Percentiles rank a stretch among this genome's conserved stretches.
These are phyloP conservation scores for Eumaeus atala DNA, from an alignment of 1,140 invertebrate species.

Conservation along the genomic window DNA sequence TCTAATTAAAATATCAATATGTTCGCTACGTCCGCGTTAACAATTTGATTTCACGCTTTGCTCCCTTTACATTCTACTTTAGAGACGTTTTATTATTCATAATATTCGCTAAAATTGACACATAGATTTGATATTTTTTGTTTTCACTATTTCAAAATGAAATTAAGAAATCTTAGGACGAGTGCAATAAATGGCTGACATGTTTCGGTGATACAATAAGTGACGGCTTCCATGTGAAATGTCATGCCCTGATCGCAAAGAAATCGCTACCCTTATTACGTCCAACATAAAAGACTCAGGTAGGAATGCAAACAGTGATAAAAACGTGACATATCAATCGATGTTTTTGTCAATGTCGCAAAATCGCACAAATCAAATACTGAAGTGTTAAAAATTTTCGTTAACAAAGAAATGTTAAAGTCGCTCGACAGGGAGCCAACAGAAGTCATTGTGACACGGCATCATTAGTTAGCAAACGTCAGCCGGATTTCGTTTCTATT, in stretches of 20 bases:
- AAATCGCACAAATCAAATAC: constrained; percentile 72
- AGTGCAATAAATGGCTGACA: neutral
- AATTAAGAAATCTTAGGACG: neutral
- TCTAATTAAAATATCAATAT: constrained; percentile 75
- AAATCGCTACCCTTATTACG: constrained; percentile 43
- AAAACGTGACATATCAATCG: constrained; percentile 70
- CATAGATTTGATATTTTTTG: neutral
- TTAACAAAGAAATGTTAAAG: constrained; percentile 53
- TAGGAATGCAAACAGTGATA: constrained; percentile 67
- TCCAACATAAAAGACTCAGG: constrained; percentile 54
- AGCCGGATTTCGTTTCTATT: constrained; percentile 43
- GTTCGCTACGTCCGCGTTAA: constrained; percentile 59
- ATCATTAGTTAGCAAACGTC: constrained; percentile 67
- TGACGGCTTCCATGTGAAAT: constrained; percentile 4
- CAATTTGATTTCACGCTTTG: constrained; percentile 70
- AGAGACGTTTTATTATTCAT: constrained; percentile 5
- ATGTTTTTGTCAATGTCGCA: constrained; percentile 54
- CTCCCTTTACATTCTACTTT: constrained; percentile 33
- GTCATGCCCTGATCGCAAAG: neutral
- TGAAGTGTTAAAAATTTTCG: constrained; percentile 67
- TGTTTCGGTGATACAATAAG: constrained; percentile 1
- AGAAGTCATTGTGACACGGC: constrained; percentile 43
- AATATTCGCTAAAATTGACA: constrained; percentile 4
- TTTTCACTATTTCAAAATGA: no score
- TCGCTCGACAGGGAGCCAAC: constrained; percentile 48